Evolutionary conservation across 2,888 invertebrate species (phyloP).

Genomic region (Schizaphis graminum): DNA sequence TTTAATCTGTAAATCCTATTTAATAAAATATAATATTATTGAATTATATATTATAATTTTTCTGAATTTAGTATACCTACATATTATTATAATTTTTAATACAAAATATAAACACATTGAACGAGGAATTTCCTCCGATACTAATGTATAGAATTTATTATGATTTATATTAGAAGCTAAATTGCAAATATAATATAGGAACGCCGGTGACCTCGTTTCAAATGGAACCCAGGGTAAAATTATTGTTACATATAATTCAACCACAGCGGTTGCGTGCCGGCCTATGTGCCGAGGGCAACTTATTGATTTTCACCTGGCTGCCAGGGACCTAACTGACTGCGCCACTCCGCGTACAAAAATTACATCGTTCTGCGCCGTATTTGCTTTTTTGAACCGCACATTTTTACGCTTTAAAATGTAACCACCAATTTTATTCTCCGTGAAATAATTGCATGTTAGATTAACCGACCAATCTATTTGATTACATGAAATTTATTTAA

Average conservation of each 20-base stretch:
- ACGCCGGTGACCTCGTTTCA: conserved; percentile 52
- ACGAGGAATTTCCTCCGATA: neutral
- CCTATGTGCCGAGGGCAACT: conserved; percentile 65
- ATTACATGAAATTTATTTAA: neutral
- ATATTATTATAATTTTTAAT: neutral
- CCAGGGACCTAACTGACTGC: conserved; percentile 47
- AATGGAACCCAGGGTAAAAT: conserved; percentile 44
- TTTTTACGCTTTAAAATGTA: neutral
- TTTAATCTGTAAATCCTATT: neutral
- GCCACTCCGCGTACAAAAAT: conserved; percentile 53
- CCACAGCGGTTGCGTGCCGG: conserved; percentile 62
- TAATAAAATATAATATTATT: neutral
- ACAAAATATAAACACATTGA: neutral
- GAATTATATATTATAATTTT: neutral
- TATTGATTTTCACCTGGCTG: conserved; percentile 66
- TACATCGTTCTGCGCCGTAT: conserved; percentile 38
- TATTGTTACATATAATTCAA: conserved; percentile 62
- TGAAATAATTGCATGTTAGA: neutral
- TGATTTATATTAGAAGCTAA: neutral
- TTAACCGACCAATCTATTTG: neutral
- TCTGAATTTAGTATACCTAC: neutral
- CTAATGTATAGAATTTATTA: neutral
- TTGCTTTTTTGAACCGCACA: conserved; percentile 40
- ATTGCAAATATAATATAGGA: neutral
- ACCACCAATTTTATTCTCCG: neutral